Percentiles rank a stretch among this genome's conserved stretches.
Evolutionary conservation across 1,140 invertebrate genomes (phyloP).

Genomic region (Cotesia typhae): DNA sequence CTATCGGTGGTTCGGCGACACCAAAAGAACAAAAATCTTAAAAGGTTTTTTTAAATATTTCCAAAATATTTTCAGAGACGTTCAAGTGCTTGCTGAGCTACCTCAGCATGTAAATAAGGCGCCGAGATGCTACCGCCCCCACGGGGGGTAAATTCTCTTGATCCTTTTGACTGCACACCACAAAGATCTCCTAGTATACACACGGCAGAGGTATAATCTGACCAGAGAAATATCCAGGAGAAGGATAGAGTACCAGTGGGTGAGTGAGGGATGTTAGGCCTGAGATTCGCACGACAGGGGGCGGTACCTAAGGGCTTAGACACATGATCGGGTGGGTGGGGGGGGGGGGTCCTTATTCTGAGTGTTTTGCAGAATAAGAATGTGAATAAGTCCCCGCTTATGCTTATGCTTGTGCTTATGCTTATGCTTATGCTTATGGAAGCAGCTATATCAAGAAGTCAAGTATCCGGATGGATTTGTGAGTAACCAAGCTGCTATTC

Average conservation of each 20-base stretch:
- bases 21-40: too few relatives aligned
- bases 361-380: neutral
- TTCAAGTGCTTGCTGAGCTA: too few relatives aligned
- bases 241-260: conserved; percentile 32
- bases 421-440: conserved; percentile 42
- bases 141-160: conserved; percentile 43
- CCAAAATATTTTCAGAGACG: too few relatives aligned
- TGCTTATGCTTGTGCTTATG: conserved; percentile 26
- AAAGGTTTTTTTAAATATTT: too few relatives aligned
- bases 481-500: conserved; percentile 64
- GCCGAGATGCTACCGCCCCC: conserved; percentile 54
- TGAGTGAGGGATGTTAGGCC: conserved; percentile 30
- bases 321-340: conserved; percentile 31
- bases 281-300: conserved; percentile 15
- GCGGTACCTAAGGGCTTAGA: conserved; percentile 35
- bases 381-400: conserved; percentile 41
- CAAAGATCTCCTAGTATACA: neutral
- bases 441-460: conserved; percentile 55
- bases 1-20: too few relatives aligned
- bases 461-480: conserved; percentile 61
- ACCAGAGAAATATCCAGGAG: too few relatives aligned
- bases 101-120: conserved; percentile 5
- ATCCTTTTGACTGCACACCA: conserved; percentile 3
- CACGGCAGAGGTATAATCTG: too few relatives aligned
- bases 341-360: conserved; percentile 38